Evolutionary conservation across 2,113 vertebrate species (phyloP).

Genomic region (Hipposideros armiger): DNA sequence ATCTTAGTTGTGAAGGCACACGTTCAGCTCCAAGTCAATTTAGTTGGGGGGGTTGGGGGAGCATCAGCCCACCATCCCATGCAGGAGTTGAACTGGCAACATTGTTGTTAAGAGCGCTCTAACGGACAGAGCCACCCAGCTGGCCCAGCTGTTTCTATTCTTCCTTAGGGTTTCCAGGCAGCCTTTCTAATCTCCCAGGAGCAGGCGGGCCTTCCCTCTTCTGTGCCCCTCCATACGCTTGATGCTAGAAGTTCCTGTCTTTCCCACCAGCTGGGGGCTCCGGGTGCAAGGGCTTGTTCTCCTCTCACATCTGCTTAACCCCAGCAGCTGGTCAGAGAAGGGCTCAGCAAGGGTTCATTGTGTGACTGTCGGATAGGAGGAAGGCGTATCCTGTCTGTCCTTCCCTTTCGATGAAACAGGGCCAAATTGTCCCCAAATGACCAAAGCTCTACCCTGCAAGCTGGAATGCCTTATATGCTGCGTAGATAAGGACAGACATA

Average conservation of each 20-base stretch:
- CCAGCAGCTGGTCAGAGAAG: background rate
- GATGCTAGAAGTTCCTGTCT: background rate
- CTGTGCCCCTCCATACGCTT: background rate
- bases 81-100: no score
- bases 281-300: background rate
- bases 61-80: no score
- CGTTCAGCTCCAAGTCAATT: no score
- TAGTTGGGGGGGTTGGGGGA: no score
- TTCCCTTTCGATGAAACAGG: background rate
- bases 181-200: background rate
- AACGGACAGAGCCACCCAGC: no score
- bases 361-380: background rate
- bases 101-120: no score
- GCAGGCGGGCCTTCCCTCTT: background rate
- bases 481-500: background rate
- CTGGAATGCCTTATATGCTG: background rate
- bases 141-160: no score
- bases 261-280: background rate
- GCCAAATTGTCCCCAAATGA: background rate
- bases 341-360: background rate
- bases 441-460: background rate
- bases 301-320: background rate
- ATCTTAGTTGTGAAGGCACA: no score
- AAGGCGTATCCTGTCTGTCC: background rate
- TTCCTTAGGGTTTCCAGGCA: background rate